Conservation (phyloP, 2,113 vertebrate species). For the Glaucomys volans region DNA sequence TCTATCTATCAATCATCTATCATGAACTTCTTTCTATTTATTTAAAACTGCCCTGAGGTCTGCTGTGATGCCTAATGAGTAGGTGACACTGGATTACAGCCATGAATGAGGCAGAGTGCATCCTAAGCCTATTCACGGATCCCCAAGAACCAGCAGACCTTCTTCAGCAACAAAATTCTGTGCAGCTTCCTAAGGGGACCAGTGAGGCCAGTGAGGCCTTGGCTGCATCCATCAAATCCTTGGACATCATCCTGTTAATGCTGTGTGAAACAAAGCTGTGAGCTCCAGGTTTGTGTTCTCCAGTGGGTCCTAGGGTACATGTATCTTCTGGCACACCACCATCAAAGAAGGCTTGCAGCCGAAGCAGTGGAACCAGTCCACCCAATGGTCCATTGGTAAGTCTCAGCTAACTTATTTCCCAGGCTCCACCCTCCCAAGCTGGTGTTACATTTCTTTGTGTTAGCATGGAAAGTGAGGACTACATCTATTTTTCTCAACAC, state of each 20-base stretch:
- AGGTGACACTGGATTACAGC: background rate
- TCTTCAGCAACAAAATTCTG: no score
- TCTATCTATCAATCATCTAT: background rate
- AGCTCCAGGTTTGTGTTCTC: no score
- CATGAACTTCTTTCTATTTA: background rate
- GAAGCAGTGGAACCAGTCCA: no score
- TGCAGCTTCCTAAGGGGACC: no score
- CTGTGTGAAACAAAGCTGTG: no score
- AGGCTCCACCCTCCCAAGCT: background rate
- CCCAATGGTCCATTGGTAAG: slow-evolving; percentile 85
- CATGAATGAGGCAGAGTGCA: slow-evolving; percentile 91
- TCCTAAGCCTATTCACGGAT: slow-evolving; percentile 89
- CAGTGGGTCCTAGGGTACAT: no score
- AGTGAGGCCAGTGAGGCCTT: no score
- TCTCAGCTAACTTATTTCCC: background rate
- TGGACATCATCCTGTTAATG: no score
- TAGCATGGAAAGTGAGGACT: background rate
- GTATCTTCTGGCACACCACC: no score
- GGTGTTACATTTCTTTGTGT: background rate
- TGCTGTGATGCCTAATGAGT: background rate
- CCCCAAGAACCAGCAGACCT: no score
- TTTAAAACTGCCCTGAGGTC: background rate
- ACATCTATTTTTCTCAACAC: background rate
- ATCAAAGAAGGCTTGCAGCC: no score
- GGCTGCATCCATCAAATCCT: no score